Base-by-base conservation (phyloP, 2,113 vertebrate species). In the Gobiocypris rarus region DNA sequence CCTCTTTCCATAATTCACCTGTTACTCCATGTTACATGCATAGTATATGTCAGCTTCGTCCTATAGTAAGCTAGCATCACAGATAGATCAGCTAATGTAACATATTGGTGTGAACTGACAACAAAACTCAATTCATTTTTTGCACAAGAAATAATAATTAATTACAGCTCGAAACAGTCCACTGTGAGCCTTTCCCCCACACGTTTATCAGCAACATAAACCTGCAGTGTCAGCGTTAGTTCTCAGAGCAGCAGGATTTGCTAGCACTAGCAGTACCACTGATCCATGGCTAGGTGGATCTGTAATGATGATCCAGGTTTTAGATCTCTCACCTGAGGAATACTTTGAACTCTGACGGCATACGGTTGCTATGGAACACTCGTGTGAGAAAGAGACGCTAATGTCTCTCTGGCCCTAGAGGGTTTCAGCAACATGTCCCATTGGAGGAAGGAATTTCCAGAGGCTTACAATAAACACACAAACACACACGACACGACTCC, bases 321-420 rank as follows among this genome's bases (percentile, higher is more conserved):
- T 41, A 69, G 63, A 54, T 69, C 28, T 54, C 69, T 81, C 63
- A 38, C 79, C 79, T 70, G 63, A 81, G 63, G 79, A 81, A 81
- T 81, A 81, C 63, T n/a, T 52, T 70, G 43, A 79, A 79, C 56
- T 79, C 76, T 63, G 24, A 26, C 59, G 48, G 75, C 34, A 31
- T 5, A 45, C 26, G 3, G 77, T 80, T 80, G 22, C 77, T 50
- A 80, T 67, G 59, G 79, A 38, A 48, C 31, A 8, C 5, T 69
- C 13, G 45, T 70, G 79, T 70, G 63, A 54, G 63, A 81, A 70
- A 70, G 48, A 38, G 19, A 81, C 9, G 63, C 79, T 81, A 81
- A 70, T 41, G n/a, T 70, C 48, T 54, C 7, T 41, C 45, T 56
- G 28, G 63, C 79, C 79, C 79, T 2, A 28, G 63, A 70, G 79